Base-by-base conservation (phyloP, 2,888 invertebrate species). In the Polydrusus tereticollis region DNA sequence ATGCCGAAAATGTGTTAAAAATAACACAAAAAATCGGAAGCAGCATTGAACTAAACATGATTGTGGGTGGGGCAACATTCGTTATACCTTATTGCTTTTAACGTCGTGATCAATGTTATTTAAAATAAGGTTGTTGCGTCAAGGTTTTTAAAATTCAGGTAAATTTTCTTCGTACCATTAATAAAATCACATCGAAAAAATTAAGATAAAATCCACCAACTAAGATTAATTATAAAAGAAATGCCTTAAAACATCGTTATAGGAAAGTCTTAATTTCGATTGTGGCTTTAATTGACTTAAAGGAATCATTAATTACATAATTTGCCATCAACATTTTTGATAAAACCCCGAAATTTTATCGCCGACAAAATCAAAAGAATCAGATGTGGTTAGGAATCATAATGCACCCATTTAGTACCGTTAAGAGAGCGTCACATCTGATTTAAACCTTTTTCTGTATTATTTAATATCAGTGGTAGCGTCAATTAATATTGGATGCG, bases 351-450 rank as follows among this genome's bases (percentile, higher is more conserved):
- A 60, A 26, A 14, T n/a, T 55, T 8, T 60, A 45, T 60, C 45
- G 43, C 26, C 41, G 60, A 26, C 26, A 23, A 43, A 43, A 60
- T 60, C 60, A 45, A 26, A 18, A 14, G 23, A 21, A 43, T 23
- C 36, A n/a, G 52, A 16, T 59, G 60, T 45, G 29, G 26, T 16
- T 16, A 20, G 43, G 23, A 45, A 45, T 43, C 60, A 60, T 60
- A 60, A 23, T 14, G 60, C 60, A 60, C 60, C 60, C 38, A 21
- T 59, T 59, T 41, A 20, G 59, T 59, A 59, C 59, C 59, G 59
- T 59, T 59, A 58, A 21, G 18, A 41, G 8, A 43, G 7, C 18
- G 14, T 14, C n/a, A 43, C 26, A 43, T 41, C 23, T 26, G 60
- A 45, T 60, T 60, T 16, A 26, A 43, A 45, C 8, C 14, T 43